Conservation (phyloP, 30 jellyfish, hydroid and myxozoan species). For the Nemopilema nomurai region DNA sequence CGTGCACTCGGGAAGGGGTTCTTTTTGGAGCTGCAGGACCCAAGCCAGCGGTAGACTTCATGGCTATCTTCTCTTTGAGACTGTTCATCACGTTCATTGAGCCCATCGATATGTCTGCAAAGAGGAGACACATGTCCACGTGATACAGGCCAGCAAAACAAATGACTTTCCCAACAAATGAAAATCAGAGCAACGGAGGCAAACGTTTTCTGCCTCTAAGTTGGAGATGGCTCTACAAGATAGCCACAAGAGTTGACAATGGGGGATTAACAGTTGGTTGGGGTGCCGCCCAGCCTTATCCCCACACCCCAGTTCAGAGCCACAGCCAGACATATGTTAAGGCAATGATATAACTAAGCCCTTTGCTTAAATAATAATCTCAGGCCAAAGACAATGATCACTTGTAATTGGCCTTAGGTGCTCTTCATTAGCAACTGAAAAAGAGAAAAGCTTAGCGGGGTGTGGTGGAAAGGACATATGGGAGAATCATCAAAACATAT, state of each 20-base stretch:
- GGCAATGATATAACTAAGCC: not conserved
- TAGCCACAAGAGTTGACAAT: too few species aligned
- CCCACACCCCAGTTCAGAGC: not conserved
- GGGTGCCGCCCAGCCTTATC: not conserved
- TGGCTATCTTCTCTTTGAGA: conserved; percentile 65
- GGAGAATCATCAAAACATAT: not conserved
- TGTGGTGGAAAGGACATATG: not conserved
- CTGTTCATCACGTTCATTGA: conserved; percentile 65
- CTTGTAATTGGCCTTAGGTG: not conserved
- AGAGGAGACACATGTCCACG: not conserved
- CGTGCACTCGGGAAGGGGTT: conserved; percentile 75
- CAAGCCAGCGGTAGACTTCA: conserved; percentile 36
- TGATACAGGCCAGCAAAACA: too few species aligned
- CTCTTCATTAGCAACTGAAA: too few species aligned
- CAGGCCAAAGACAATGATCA: not conserved
- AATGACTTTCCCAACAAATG: too few species aligned
- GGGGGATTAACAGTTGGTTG: too few species aligned
- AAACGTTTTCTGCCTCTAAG: too few species aligned
- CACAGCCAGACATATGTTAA: not conserved
- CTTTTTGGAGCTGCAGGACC: conserved; percentile 16
- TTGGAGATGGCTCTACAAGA: too few species aligned
- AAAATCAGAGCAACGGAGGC: too few species aligned
- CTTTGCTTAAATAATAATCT: not conserved
- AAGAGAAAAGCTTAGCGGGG: not conserved
- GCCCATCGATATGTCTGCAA: conserved; percentile 51